Base-by-base conservation (phyloP, 2,113 vertebrate genomes). In the Chelonoidis abingdonii region DNA sequence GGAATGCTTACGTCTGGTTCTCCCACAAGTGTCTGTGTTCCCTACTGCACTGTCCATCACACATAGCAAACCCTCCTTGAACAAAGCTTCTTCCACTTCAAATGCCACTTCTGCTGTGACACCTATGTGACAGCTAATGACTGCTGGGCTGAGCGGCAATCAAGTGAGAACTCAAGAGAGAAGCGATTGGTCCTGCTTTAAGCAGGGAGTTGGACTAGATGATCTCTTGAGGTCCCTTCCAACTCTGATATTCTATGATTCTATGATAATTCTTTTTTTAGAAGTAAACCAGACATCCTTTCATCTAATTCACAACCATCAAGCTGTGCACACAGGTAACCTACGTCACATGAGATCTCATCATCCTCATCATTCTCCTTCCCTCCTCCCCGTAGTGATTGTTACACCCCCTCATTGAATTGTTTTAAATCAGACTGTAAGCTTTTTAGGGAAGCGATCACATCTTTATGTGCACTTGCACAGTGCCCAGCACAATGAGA, bases 281-380 rank as follows among this genome's bases (percentile, higher is more conserved):
- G 16, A 27, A 53, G 41, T 5, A 44, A 65, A n/a, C 29, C 35
- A 62, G 27, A 10, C 9, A n/a, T 29, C 22, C 0, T 1, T 16
- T 25, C 29, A 1, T 0, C 31, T 56, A 35, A 35, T 1, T 0
- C 0, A 10, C 2, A 56, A 24, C 27, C 44, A 17, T n/a, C 4
- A 1, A 24, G 2, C 10, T 27, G 21, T 13, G 35, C 27, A 25
- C 16, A 1, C 7, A 11, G 65, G 7, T 47, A 47, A 47, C 2
- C 11, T 1, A 4, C 17, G 8, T 22, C 21, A 35, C 52, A 22
- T 2, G 7, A 9, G 88, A 38, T 38, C 22, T 75, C 24, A 44
- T 24, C 22, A 41, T 38, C 38, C 41, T 76, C 44, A 5, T 3
- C 52, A n/a, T 57, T 6, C 59, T 57, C 21, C 78, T 50, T 5